phyloP scores from a whole-genome alignment of 2,113 vertebrate genomes.

The Embiotoca jacksoni region DNA sequence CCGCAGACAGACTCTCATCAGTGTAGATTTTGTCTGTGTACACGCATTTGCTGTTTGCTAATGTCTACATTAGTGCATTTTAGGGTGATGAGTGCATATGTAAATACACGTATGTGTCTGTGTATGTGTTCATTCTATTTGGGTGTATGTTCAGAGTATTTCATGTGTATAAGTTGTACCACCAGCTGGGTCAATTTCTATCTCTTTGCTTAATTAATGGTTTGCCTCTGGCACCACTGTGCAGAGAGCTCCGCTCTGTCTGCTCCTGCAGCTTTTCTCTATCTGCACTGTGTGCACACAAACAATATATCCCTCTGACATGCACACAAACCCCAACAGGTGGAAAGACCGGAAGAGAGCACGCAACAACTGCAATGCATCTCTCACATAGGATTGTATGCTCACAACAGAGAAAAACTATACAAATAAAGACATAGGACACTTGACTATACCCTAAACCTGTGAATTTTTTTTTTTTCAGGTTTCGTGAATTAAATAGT shows the following conservation, averaged over 20 bases:
- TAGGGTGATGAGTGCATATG: neutral
- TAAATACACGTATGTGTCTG: slow-evolving; percentile 26
- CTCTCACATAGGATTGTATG: neutral
- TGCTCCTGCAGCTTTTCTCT: slow-evolving; percentile 64
- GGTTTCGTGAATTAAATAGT: neutral
- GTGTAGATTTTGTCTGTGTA: neutral
- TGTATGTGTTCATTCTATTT: slow-evolving; percentile 24
- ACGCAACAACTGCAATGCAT: slow-evolving; percentile 6
- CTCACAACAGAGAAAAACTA: neutral
- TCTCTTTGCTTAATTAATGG: slow-evolving; percentile 81
- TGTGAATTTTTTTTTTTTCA: neutral
- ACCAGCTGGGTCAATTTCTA: slow-evolving; percentile 78
- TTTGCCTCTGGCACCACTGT: slow-evolving; percentile 74
- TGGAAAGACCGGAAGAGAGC: slow-evolving; percentile 14
- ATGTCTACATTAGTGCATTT: slow-evolving; percentile 25
- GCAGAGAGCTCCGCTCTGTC: slow-evolving; percentile 67
- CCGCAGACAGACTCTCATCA: slow-evolving; percentile 45
- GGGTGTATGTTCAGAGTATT: slow-evolving; percentile 31
- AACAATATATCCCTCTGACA: slow-evolving; percentile 46
- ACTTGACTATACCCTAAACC: neutral
- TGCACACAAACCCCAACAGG: slow-evolving; percentile 60
- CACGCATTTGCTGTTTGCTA: slow-evolving; percentile 22
- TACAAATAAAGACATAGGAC: neutral
- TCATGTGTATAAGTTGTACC: slow-evolving; percentile 62
- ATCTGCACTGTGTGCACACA: slow-evolving; percentile 54